These are phyloP conservation scores for Neodiprion pinetum DNA, from an alignment of 1,140 invertebrate genomes.

Conservation along the genomic window DNA sequence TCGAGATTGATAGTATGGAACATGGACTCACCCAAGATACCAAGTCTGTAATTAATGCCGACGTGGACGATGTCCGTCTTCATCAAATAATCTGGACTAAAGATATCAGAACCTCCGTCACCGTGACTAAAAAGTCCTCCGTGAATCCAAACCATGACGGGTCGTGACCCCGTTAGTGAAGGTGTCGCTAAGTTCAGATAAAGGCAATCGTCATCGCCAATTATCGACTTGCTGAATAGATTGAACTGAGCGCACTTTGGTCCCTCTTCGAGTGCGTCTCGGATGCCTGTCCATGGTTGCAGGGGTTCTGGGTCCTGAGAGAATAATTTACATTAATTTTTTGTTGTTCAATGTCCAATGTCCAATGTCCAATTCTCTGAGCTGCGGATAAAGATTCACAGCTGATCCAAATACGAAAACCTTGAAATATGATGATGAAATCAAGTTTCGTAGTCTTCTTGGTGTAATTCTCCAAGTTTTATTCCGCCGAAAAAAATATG, in stretches of 20 bases:
- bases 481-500: no score
- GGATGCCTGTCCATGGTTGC: conserved; percentile 39
- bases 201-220: conserved; percentile 80
- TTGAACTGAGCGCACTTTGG: conserved; percentile 30
- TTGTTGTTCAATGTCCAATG: neutral
- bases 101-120: conserved; percentile 50
- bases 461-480: no score
- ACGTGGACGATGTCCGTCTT: conserved; percentile 66
- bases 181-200: conserved; percentile 83
- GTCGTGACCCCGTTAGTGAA: conserved; percentile 57
- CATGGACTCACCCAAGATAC: conserved; percentile 58
- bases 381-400: no score
- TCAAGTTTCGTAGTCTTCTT: no score
- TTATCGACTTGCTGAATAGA: conserved; percentile 30
- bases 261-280: conserved; percentile 36
- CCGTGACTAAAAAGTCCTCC: conserved; percentile 71
- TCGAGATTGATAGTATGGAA: neutral
- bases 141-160: conserved; percentile 77
- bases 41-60: conserved; percentile 69
- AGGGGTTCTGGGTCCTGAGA: conserved; percentile 39
- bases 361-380: neutral
- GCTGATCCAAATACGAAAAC: no score
- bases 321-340: neutral
- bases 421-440: no score
- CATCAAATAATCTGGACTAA: conserved; percentile 63